Evolutionary conservation across 2,888 invertebrate genomes (phyloP), one percentile per base, ranked within the genome.

Genomic region (Amphipoea lucens): DNA sequence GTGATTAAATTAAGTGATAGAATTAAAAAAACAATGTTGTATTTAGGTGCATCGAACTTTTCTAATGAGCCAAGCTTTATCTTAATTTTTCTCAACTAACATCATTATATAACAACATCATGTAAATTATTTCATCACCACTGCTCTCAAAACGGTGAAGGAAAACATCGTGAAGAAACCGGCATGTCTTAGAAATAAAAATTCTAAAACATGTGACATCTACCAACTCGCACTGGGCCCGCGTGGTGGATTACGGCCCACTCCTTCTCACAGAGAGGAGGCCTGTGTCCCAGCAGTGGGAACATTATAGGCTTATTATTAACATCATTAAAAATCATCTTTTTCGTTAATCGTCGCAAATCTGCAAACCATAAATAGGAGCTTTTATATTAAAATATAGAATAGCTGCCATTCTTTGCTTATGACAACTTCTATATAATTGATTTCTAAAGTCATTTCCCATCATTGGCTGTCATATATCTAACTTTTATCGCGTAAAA

Each of bases 401-500:
- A 76, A 71, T 65, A 66, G 65, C 54, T 40, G 40, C 20, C 12
- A 73, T 74, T 70, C 1, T 68, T 72, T 60, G 57, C 17, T 29
- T 66, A 71, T 62, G 20, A 62, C 45, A 66, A 87, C 77, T 85
- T 84, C 73, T 54, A 1, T 60, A 79, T 69, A 80, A 83, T 86
- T 79, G 66, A 82, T 82, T 74, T n/a, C 29, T 70, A 42, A 76
- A 68, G 60, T 63, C 5, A 51, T 70, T 69, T 70, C 42, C 57
- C 60, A 77, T 68, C 42, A 54, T 51, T 68, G 63, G 57, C 60
- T 54, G 63, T 65, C 72, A 60, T 76, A 73, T 79, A 90, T 85
- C 89, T 90, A 88, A 91, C 90, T 92, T 91, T 90, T 91, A 89
- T 91, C 90, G 82, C 92, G 9, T 83, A 92, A 92, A 93, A 91